Base-by-base conservation (phyloP, 2,797 vertebrate species). In the Trematomus bernacchii region DNA sequence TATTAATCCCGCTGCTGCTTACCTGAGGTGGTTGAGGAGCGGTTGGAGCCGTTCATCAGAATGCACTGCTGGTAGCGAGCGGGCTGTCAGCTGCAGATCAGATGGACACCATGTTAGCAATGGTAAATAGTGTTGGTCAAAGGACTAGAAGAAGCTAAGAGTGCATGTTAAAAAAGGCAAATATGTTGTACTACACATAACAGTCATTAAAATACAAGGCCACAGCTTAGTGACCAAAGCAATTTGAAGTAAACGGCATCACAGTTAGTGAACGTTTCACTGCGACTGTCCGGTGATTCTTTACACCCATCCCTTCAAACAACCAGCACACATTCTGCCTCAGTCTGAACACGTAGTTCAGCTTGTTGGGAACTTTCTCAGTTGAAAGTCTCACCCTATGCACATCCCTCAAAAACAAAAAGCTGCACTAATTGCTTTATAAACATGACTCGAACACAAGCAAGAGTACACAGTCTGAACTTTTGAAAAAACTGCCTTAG, bases 1-100 rank as follows among this genome's bases (percentile, higher is more conserved):
- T 87, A 80, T 89, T 71, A 75, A 77, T 85, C 66, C 73, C n/a
- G 42, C 57, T 23, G 44, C 59, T 73, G 67, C 77, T 94, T 97
- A 99, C 98, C 98, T 99, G 95, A 99, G 97, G 92, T 97, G 97
- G 92, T 83, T 97, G 68, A 99, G 97, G 75, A 99, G 95, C 77
- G 98, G 98, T 61, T 98, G 97, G 40, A 99, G 96, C 71, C 98
- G 95, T 91, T 99, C 97, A 67, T 99, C 98, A 79, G 97, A 97
- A 81, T 99, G 97, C 85, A 99, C 92, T 3, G 95, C 89, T 71
- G 98, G 98, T 76, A 99, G 91, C 0, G 97, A 97, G 85, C 98
- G 94, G 42, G 97, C 98, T 10, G 98, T 97, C 89, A 99, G 75
- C 98, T 99, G 88, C 70, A 94, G 94, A 71, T 85, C 90, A 92